Evolutionary conservation across 1,140 invertebrate species (phyloP), one percentile per base, ranked within the genome.

Genomic region (Asobara japonica): DNA sequence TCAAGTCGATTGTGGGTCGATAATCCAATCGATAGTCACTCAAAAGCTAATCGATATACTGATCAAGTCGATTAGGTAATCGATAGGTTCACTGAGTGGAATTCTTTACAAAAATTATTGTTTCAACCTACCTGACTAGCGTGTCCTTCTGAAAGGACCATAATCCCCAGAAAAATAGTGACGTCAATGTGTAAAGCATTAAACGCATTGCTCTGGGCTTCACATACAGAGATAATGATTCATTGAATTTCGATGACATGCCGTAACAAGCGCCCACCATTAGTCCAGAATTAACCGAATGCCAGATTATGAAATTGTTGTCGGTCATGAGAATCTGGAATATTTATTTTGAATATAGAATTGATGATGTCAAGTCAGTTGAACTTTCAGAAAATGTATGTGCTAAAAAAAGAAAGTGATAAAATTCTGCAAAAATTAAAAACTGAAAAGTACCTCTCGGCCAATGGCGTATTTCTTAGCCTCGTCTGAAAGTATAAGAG

Each of bases 401-500:
- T n/a, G n/a, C n/a, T n/a, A n/a, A n/a, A n/a, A n/a, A n/a, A n/a
- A n/a, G n/a, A n/a, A n/a, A n/a, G n/a, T n/a, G n/a, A n/a, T n/a
- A n/a, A n/a, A n/a, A n/a, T n/a, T n/a, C n/a, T n/a, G n/a, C n/a
- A n/a, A n/a, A n/a, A n/a, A n/a, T n/a, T n/a, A n/a, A n/a, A n/a
- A n/a, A n/a, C n/a, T 36, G 11, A 36, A 5, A 65, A 91, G 80
- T 48, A 96, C 89, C 86, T 95, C 91, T 71, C 91, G 88, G 65
- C 93, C 94, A 22, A 96, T 91, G 10, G 91, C 94, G 88, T 94
- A 96, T 69, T 93, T 89, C 79, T 94, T 90, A 4, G 93, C 93
- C 51, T 93, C 90, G 48, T 94, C 91, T 8, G 92, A 91, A 1
- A 96, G 77, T 1, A 94, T 80, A 13, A 95, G 76, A 0, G 93